Conservation (phyloP, 2,888 invertebrate genomes). For the Amiota communis region DNA sequence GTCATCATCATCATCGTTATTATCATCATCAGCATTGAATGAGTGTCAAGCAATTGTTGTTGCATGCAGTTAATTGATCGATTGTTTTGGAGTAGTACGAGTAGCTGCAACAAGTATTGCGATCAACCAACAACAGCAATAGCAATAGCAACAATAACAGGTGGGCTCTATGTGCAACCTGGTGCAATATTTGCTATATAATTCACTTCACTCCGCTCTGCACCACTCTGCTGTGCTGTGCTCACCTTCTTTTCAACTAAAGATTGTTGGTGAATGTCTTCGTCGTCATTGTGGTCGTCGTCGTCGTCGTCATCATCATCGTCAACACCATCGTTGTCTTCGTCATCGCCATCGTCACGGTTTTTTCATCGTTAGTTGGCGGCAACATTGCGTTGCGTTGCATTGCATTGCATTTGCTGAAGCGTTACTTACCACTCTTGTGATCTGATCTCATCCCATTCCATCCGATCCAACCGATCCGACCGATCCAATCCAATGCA, state of each 20-base stretch:
- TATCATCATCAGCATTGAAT: constrained; percentile 1
- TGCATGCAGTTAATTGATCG: constrained; percentile 10
- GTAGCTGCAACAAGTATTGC: neutral
- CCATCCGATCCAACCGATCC: too few relatives aligned
- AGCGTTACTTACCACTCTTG: constrained; percentile 3
- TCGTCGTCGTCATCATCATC: too few relatives aligned
- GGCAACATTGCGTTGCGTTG: constrained; percentile 3
- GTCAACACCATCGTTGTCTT: too few relatives aligned
- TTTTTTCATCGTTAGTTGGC: too few relatives aligned
- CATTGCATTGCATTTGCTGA: neutral
- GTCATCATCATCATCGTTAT: neutral
- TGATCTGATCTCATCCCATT: too few relatives aligned
- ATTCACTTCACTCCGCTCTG: too few relatives aligned
- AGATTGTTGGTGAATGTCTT: too few relatives aligned
- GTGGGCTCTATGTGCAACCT: constrained; percentile 7
- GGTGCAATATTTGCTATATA: constrained; percentile 1
- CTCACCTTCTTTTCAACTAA: too few relatives aligned
- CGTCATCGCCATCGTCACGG: too few relatives aligned
- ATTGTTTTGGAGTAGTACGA: neutral
- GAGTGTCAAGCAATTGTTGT: constrained; percentile 10
- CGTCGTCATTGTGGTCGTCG: too few relatives aligned
- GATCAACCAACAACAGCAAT: neutral
- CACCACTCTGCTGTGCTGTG: too few relatives aligned
- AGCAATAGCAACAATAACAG: neutral
- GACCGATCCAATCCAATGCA: too few relatives aligned